phyloP scores from a whole-genome alignment of 2,113 vertebrate species.

The Ciconia maguari region DNA sequence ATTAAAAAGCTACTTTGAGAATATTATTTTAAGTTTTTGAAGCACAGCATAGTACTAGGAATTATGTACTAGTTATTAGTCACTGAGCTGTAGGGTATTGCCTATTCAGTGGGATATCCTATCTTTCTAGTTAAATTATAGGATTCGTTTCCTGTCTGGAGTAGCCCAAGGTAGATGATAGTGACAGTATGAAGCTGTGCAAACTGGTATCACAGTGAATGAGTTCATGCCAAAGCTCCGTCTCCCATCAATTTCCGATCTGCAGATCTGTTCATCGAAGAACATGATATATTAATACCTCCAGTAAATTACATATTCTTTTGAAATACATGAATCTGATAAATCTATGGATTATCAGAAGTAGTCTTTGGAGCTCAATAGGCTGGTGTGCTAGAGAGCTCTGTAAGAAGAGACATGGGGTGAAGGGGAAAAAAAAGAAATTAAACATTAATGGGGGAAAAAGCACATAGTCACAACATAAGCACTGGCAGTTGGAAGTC shows the following conservation, averaged over 20 bases:
- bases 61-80: background rate
- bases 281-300: background rate
- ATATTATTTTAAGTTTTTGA: background rate
- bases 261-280: background rate
- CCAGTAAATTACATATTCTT: background rate
- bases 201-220: background rate
- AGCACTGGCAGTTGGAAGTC: background rate
- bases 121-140: background rate
- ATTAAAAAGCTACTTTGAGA: background rate
- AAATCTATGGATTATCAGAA: background rate
- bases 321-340: background rate
- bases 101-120: background rate
- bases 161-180: background rate
- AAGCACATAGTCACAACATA: background rate
- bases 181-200: background rate
- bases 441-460: background rate
- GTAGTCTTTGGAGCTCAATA: background rate
- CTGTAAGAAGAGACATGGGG: background rate
- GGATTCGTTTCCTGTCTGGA: background rate
- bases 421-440: background rate
- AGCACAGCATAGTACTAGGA: background rate
- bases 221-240: background rate
- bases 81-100: background rate
- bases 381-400: background rate
- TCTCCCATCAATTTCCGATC: background rate